Evolutionary conservation across 2,888 invertebrate genomes (phyloP).

Genomic region (Leptinotarsa tumamoca): DNA sequence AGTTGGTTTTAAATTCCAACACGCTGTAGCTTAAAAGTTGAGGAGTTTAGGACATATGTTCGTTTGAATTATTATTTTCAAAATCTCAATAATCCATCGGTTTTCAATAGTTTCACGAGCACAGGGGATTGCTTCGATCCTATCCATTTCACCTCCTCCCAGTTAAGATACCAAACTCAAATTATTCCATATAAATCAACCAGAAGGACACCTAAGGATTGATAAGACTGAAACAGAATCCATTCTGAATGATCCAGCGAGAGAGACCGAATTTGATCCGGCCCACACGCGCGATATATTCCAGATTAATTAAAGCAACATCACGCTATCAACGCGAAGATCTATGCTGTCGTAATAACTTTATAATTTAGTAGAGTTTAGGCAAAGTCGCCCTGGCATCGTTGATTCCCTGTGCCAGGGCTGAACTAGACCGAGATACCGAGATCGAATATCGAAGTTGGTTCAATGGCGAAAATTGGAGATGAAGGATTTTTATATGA

Average conservation of each 20-base stretch:
- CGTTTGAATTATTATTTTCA: too few relatives aligned
- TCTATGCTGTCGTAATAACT: constrained; percentile 69
- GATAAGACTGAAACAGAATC: constrained; percentile 47
- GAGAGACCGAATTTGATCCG: constrained; percentile 45
- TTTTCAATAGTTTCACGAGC: too few relatives aligned
- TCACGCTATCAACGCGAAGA: constrained; percentile 68
- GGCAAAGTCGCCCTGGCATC: constrained; percentile 48
- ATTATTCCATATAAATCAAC: constrained; percentile 47
- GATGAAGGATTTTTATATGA: background rate
- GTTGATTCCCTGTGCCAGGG: constrained; percentile 37
- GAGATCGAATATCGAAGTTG: background rate
- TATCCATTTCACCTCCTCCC: constrained; percentile 3
- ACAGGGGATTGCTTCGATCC: background rate
- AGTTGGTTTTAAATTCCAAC: too few relatives aligned
- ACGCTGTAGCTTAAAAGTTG: too few relatives aligned
- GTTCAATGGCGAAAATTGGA: background rate
- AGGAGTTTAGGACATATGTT: too few relatives aligned
- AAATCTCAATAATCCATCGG: too few relatives aligned
- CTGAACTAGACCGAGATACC: constrained; percentile 23
- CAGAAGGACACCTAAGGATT: constrained; percentile 46
- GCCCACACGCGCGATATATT: constrained; percentile 65
- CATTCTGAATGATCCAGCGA: constrained; percentile 21
- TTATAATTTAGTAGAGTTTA: constrained; percentile 69
- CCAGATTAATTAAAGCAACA: constrained; percentile 68
- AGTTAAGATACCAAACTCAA: constrained; percentile 12